Conservation (phyloP, 1,140 invertebrate genomes). For the Teleogryllus occipitalis region DNA sequence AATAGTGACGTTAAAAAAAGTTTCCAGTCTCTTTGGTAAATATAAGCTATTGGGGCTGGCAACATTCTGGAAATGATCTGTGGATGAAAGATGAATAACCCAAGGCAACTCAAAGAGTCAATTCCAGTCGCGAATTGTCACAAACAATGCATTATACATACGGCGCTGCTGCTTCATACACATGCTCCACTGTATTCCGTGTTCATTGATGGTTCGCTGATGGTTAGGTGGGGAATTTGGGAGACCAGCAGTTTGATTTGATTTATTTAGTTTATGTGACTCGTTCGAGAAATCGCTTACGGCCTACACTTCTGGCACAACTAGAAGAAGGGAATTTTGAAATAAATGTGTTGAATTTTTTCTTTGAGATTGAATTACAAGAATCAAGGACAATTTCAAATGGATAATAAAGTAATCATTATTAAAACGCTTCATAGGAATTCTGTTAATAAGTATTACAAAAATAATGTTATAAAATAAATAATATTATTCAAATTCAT, state of each 20-base stretch:
- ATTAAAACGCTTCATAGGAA: neutral
- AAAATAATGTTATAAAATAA: neutral
- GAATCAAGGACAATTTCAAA: neutral
- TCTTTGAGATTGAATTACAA: neutral
- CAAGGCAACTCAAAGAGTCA: neutral
- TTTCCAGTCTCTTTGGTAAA: too few relatives aligned
- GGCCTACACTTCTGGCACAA: too few relatives aligned
- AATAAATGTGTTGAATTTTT: neutral
- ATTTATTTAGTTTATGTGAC: too few relatives aligned
- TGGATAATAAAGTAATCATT: neutral
- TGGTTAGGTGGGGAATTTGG: too few relatives aligned
- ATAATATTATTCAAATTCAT: neutral
- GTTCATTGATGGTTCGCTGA: neutral
- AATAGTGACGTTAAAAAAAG: too few relatives aligned
- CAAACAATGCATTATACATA: neutral
- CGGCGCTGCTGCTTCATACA: neutral
- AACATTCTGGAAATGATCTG: too few relatives aligned
- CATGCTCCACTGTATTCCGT: neutral
- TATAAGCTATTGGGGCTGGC: too few relatives aligned
- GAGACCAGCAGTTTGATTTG: too few relatives aligned
- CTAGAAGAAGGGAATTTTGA: neutral
- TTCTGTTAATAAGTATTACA: neutral
- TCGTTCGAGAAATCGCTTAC: too few relatives aligned
- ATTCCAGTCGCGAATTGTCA: neutral
- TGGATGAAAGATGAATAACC: too few relatives aligned